These are phyloP conservation scores for Leptestheria dahalacensis DNA, from an alignment of 1,140 invertebrate species.

Conservation along the genomic window DNA sequence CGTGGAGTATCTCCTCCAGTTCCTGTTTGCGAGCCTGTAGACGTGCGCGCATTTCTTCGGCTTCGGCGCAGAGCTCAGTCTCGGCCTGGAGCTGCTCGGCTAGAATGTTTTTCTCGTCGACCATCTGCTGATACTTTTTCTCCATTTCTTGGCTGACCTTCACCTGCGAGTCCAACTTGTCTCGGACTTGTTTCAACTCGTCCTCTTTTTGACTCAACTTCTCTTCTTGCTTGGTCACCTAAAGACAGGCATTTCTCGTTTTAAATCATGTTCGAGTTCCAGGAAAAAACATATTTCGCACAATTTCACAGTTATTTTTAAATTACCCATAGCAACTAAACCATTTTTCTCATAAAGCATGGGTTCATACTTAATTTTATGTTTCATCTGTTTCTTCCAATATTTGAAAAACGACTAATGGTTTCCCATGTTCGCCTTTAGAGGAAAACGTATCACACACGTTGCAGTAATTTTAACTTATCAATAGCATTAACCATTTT, in stretches of 20 bases:
- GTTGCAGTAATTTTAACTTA: too few relatives aligned
- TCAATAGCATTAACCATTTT: too few relatives aligned
- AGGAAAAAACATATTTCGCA: too few relatives aligned
- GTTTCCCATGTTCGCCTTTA: too few relatives aligned
- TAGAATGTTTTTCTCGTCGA: slow-evolving; percentile 84
- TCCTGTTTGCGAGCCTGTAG: slow-evolving; percentile 79
- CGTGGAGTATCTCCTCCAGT: slow-evolving; percentile 90
- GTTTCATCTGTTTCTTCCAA: too few relatives aligned
- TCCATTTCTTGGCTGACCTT: slow-evolving; percentile 68
- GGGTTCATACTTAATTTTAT: too few relatives aligned
- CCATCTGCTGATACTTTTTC: slow-evolving; percentile 56
- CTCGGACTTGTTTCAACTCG: slow-evolving; percentile 78
- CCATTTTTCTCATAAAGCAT: too few relatives aligned
- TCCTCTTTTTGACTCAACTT: slow-evolving; percentile 93
- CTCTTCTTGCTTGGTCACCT: slow-evolving; percentile 94
- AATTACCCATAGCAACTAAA: too few relatives aligned
- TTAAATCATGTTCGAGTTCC: too few relatives aligned
- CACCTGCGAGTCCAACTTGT: slow-evolving; percentile 65
- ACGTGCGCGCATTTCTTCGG: slow-evolving; percentile 78
- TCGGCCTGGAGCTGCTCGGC: slow-evolving; percentile 87
- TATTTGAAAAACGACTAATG: too few relatives aligned
- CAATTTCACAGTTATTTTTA: background rate
- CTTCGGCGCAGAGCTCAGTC: slow-evolving; percentile 89
- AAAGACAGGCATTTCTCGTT: too few relatives aligned
- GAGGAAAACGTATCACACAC: too few relatives aligned